phyloP scores from a whole-genome alignment of 2,888 invertebrate species.

The Harpalus rufipes region DNA sequence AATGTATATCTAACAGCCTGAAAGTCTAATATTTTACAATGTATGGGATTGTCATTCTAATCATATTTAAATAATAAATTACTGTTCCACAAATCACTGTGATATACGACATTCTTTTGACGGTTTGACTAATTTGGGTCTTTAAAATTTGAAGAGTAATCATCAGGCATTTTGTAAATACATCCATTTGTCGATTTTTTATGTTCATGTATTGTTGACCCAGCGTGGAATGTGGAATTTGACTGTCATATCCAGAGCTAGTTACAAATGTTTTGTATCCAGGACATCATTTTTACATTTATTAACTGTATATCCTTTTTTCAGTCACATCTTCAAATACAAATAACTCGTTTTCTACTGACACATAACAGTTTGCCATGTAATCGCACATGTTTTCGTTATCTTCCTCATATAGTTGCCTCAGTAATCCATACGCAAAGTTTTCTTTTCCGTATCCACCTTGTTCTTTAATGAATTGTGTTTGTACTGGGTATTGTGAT shows the following conservation, averaged over 20 bases:
- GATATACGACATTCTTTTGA: slow-evolving; percentile 80
- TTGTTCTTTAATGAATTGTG: slow-evolving; percentile 48
- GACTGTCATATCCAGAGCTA: slow-evolving; percentile 30
- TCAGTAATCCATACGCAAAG: slow-evolving; percentile 64
- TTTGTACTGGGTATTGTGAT: slow-evolving; percentile 24
- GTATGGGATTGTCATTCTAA: slow-evolving; percentile 68
- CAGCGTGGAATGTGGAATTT: slow-evolving; percentile 73
- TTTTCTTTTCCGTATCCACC: slow-evolving; percentile 67
- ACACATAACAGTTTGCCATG: slow-evolving; percentile 74
- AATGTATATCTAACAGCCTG: slow-evolving; percentile 79
- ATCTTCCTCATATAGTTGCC: slow-evolving; percentile 62
- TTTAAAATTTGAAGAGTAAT: slow-evolving; percentile 72
- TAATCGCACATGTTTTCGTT: slow-evolving; percentile 62
- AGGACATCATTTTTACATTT: slow-evolving; percentile 64
- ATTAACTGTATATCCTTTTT: slow-evolving; percentile 70
- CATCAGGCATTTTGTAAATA: slow-evolving; percentile 70
- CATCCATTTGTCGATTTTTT: slow-evolving; percentile 68
- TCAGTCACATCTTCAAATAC: slow-evolving; percentile 75
- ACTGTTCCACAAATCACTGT: slow-evolving; percentile 81
- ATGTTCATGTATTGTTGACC: slow-evolving; percentile 72
- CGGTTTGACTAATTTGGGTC: slow-evolving; percentile 75
- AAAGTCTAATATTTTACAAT: slow-evolving; percentile 73
- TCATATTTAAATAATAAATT: slow-evolving; percentile 73
- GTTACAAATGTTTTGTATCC: slow-evolving; percentile 19
- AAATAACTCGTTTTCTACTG: slow-evolving; percentile 72